Evolutionary conservation across 2,888 invertebrate species (phyloP), one percentile per base, ranked within the genome.

Genomic region (Ceratothoa steindachneri): DNA sequence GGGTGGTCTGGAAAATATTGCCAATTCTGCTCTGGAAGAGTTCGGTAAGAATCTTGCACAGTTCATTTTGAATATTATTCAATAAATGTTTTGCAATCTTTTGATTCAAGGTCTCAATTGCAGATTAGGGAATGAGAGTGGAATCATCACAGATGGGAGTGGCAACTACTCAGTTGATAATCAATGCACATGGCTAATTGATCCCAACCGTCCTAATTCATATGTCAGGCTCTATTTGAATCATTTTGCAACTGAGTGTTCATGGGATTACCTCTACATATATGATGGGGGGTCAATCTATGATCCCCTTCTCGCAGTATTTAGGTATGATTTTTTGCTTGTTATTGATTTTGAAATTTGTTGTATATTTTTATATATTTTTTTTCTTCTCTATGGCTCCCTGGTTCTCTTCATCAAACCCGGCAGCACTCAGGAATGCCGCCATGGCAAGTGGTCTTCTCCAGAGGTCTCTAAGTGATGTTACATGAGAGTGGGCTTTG

Each of bases 221-320:
- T 83, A 84, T 22, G 82, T 98, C 81, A 89, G 93, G 19, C 89
- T 99, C 81, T 90, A 93, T 83, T 87, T 98, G 81, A 92, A 95
- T 84, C 93, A 93, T 85, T 99, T 99, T 86, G 94, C 95, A 28
- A 99, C 98, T 0, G 99, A 99, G 87, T 99, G 98, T 85, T 95
- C 96, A 67, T 99, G 98, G 98, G 99, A 99, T 88, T 97, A 98
- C 85, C 87, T 99, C 81, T 98, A 98, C 85, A 91, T 99, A 81
- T 98, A 94, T 84, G 98, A 99, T 86, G 99, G 99, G 12, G 97
- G 97, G 85, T 96, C 96, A 83, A 93, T 97, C 52, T 91, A 94
- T 82, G 93, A 96, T 28, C 93, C 93, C 52, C 87, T 97, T 77
- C 87, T 98, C 72, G 98, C 95, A 82, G 97, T 97, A 28, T 93